Percentiles rank a stretch among this genome's conserved stretches.
Conservation (phyloP, 1,140 invertebrate species). For the Drosophila sucinea region DNA sequence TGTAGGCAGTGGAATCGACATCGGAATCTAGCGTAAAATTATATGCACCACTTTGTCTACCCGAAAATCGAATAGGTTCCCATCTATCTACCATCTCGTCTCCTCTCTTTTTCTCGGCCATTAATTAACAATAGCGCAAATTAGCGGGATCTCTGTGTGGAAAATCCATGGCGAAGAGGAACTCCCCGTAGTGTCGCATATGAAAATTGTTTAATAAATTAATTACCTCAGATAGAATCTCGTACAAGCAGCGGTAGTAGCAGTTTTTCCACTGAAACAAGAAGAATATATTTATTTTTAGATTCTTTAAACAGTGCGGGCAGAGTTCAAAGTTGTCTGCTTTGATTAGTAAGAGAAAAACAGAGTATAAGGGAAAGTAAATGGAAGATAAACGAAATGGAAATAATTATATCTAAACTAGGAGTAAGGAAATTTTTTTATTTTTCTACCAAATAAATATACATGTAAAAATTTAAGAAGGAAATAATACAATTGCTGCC, state of each 20-base stretch:
- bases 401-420: not conserved
- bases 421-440: not conserved
- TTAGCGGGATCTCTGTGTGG: slow-evolving; percentile 34
- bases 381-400: no score
- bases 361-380: not conserved
- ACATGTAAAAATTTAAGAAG: no score
- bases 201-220: slow-evolving; percentile 55
- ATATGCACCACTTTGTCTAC: slow-evolving; percentile 24
- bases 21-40: slow-evolving; percentile 23
- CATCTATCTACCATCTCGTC: not conserved
- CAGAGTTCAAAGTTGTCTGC: slow-evolving; percentile 36
- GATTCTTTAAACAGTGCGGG: slow-evolving; percentile 12
- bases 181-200: slow-evolving; percentile 32
- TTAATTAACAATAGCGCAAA: slow-evolving; percentile 52
- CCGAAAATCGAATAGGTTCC: slow-evolving; percentile 10
- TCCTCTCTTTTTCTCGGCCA: slow-evolving; percentile 9
- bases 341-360: slow-evolving; percentile 17
- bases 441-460: no score
- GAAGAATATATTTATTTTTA: slow-evolving; percentile 24
- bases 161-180: not conserved
- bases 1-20: slow-evolving; percentile 41
- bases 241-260: slow-evolving; percentile 32
- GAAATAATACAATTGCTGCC: no score
- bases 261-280: slow-evolving; percentile 20
- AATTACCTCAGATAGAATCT: slow-evolving; percentile 48